These are phyloP conservation scores for Nothocercus julius DNA, from an alignment of 2,113 vertebrate genomes.

Conservation along the genomic window DNA sequence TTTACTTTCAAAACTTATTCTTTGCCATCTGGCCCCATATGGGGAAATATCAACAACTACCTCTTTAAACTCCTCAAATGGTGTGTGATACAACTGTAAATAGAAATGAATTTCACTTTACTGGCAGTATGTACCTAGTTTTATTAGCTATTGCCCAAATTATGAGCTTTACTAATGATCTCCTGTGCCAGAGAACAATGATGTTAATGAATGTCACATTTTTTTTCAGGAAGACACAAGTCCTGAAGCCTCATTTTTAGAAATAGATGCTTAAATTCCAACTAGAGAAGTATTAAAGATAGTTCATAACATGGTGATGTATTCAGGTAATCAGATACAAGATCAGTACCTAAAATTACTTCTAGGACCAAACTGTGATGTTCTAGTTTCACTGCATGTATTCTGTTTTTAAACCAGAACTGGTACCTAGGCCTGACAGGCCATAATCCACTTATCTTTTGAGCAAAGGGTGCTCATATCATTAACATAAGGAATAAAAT, in stretches of 20 bases:
- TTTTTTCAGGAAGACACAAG: background rate
- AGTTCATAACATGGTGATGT: background rate
- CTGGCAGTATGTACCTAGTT: background rate
- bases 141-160: background rate
- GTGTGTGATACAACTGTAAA: background rate
- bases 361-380: background rate
- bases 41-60: background rate
- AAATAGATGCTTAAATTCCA: background rate
- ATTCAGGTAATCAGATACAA: background rate
- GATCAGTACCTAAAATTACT: background rate
- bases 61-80: conserved; percentile 11
- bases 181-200: background rate
- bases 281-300: background rate
- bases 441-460: background rate
- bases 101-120: background rate
- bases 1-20: background rate
- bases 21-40: fast-evolving
- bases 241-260: background rate
- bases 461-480: background rate
- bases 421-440: background rate
- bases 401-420: background rate
- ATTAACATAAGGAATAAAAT: background rate
- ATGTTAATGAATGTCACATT: background rate
- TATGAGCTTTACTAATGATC: conserved; percentile 17
- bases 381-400: background rate